Percentiles rank a stretch among this genome's conserved stretches.
These are phyloP conservation scores for Dyspetes luteomarginatus DNA, from an alignment of 2,888 invertebrate genomes.

Conservation along the genomic window DNA sequence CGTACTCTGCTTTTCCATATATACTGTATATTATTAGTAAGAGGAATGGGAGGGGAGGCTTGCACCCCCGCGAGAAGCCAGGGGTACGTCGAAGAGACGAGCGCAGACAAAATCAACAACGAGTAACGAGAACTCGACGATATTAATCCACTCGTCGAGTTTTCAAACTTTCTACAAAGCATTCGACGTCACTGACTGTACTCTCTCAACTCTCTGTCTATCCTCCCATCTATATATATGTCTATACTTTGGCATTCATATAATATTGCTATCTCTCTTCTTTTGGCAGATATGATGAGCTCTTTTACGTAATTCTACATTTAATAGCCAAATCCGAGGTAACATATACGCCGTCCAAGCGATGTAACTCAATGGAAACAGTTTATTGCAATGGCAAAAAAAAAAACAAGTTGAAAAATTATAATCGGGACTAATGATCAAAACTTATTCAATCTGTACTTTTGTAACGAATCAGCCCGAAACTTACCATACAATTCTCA, in stretches of 20 bases:
- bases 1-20: slow-evolving; percentile 34
- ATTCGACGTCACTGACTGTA: slow-evolving; percentile 71
- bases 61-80: slow-evolving; percentile 70
- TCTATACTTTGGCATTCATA: slow-evolving; percentile 41
- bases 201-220: slow-evolving; percentile 61
- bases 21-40: slow-evolving; percentile 65
- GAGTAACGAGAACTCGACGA: slow-evolving; percentile 83
- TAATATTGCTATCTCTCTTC: slow-evolving; percentile 56
- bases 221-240: slow-evolving; percentile 57
- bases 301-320: slow-evolving; percentile 47
- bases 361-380: not conserved
- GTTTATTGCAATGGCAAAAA: too few species aligned
- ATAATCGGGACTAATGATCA: too few species aligned
- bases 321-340: not conserved
- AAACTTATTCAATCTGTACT: too few species aligned
- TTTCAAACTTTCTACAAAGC: slow-evolving; percentile 84
- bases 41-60: slow-evolving; percentile 67
- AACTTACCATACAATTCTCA: too few species aligned
- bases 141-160: slow-evolving; percentile 84
- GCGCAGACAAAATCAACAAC: slow-evolving; percentile 84
- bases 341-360: not conserved
- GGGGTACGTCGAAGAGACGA: slow-evolving; percentile 72
- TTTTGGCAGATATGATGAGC: slow-evolving; percentile 58
- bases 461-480: too few species aligned
- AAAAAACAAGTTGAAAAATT: too few species aligned